Evolutionary conservation across 1,140 invertebrate species (phyloP), one percentile per base, ranked within the genome.

Genomic region (Drosophila virilis): DNA sequence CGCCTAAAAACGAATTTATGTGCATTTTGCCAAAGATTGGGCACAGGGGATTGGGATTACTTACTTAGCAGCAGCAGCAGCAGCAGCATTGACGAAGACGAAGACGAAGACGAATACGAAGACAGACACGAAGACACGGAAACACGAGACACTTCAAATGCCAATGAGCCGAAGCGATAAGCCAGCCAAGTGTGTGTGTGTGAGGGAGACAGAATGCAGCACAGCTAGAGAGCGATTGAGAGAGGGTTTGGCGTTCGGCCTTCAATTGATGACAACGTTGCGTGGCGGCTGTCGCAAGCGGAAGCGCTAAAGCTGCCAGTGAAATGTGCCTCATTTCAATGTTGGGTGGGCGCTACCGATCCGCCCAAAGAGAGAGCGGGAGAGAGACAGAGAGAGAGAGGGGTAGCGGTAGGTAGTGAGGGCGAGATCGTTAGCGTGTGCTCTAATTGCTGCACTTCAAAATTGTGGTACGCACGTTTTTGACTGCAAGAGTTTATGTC

Each of bases 81-180:
- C 64, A 68, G 72, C 48, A 62, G 42, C 76, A 38, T 48, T 50
- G 68, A 73, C 68, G 35, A 22, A 60, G 45, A 59, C 74, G 54
- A 42, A 15, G 65, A 17, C 74, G 59, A 42, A 15, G 71, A 17
- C n/a, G 15, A 15, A 40, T 12, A 62, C 35, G 55, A 55, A 40
- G 32, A 42, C 22, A 32, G 22, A 15, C 38, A 58, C 10, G 60
- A 28, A 15, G 45, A 7, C 22, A 7, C 22, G 83, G 83, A 86
- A 83, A 82, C 65, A 88, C 83, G 83, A 86, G 83, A 86, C 83
- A 79, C 72, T 83, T 78, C 67, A 74, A 88, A 70, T 86, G 79
- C 77, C 83, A 86, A 88, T 86, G 83, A 88, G 82, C 78, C 82
- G 43, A 65, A 66, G 37, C 74, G 77, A 69, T 65, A 70, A 73